Evolutionary conservation across 2,797 vertebrate species (phyloP).

Genomic region (Brachyalestes nurse): DNA sequence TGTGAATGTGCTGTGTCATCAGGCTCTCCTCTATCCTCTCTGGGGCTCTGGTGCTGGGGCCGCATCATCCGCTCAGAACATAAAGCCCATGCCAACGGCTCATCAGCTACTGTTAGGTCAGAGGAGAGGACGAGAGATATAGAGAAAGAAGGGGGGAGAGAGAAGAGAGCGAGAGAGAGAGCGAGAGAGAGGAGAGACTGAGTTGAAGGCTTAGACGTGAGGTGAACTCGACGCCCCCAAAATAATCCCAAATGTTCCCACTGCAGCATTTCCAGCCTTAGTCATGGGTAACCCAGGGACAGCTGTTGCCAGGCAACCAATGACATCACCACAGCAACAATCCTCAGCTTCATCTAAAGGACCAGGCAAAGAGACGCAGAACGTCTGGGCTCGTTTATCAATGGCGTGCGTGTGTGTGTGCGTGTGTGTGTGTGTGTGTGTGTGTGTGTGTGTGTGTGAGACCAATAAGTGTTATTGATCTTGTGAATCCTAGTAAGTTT

Average conservation of each 20-base stretch:
- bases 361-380: conserved; percentile 13
- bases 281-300: conserved; percentile 44
- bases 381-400: conserved; percentile 11
- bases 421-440: too few relatives aligned
- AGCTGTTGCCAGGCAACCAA: conserved; percentile 55
- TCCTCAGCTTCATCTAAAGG: conserved; percentile 41
- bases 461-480: conserved; percentile 2
- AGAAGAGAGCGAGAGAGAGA: neutral
- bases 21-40: neutral
- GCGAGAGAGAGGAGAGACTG: neutral
- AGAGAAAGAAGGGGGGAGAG: neutral
- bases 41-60: neutral
- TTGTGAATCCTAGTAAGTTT: neutral
- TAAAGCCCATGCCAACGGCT: neutral
- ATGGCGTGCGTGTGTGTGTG: conserved; percentile 5
- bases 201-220: conserved; percentile 10
- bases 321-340: conserved; percentile 57
- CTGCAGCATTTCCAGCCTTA: conserved; percentile 43
- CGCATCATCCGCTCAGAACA: neutral
- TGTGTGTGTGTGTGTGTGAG: neutral
- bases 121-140: neutral
- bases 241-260: conserved; percentile 49
- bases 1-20: conserved; percentile 48
- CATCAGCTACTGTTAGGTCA: conserved; percentile 1
- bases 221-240: conserved; percentile 37